Percentiles rank a stretch among this genome's conserved stretches.
Conservation (phyloP, 64 coral and sea anemone species). For the Trachythela sp. region DNA sequence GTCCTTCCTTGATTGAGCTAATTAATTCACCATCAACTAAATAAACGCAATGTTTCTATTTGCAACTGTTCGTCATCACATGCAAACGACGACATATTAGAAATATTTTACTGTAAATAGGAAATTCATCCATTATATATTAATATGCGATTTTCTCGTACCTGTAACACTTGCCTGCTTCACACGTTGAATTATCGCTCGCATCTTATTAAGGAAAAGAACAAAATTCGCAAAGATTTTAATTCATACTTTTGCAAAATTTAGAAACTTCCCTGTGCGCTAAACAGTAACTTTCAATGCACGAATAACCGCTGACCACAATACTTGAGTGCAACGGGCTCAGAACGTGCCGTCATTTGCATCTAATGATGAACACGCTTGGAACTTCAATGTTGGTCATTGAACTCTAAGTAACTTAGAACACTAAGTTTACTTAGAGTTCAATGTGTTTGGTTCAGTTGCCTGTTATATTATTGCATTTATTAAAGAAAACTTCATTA, state of each 20-base stretch:
- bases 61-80: neutral
- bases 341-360: neutral
- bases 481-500: no score
- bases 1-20: conserved; percentile 87
- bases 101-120: neutral
- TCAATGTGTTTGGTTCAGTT: no score
- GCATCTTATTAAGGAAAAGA: conserved; percentile 40
- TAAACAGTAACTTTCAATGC: neutral
- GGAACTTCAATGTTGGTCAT: no score
- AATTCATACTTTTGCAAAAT: neutral
- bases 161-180: conserved; percentile 87
- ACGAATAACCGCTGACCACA: neutral
- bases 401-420: no score
- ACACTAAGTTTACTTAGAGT: no score
- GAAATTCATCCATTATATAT: neutral
- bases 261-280: neutral
- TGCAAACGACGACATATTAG: neutral
- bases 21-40: conserved; percentile 88
- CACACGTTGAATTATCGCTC: conserved; percentile 85
- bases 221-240: neutral
- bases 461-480: no score
- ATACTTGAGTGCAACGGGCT: neutral
- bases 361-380: no score
- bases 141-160: conserved; percentile 25
- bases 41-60: conserved; percentile 5